Evolutionary conservation across 2,797 vertebrate species (phyloP).

Genomic region (Clarias platycephalus): DNA sequence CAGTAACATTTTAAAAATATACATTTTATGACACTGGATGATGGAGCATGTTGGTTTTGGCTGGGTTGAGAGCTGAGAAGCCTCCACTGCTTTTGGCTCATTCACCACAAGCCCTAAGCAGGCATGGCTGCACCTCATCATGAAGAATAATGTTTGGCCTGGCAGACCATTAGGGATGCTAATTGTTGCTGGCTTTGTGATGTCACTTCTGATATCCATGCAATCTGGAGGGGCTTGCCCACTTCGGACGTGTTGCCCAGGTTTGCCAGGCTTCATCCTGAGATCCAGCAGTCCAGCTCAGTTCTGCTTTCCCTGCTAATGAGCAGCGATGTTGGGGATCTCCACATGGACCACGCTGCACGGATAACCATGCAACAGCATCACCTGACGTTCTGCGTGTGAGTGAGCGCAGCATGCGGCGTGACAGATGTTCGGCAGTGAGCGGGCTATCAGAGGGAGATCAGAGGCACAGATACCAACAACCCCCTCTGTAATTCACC

Average conservation of each 20-base stretch:
- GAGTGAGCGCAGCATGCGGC: conserved; percentile 67
- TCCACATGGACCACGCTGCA: conserved; percentile 55
- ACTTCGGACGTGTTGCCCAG: conserved; percentile 48
- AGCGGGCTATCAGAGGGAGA: conserved; percentile 55
- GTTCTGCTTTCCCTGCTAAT: conserved; percentile 62
- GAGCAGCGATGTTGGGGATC: conserved; percentile 59
- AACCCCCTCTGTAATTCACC: conserved; percentile 60
- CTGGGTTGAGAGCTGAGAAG: conserved; percentile 34
- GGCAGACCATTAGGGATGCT: conserved; percentile 70
- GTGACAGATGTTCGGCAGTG: conserved; percentile 77
- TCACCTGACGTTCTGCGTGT: conserved; percentile 58
- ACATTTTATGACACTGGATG: conserved; percentile 33
- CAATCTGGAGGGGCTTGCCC: conserved; percentile 63
- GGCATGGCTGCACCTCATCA: conserved; percentile 69
- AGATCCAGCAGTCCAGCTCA: conserved; percentile 45
- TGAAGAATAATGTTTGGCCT: conserved; percentile 74
- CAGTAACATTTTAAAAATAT: neutral
- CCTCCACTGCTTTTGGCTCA: conserved; percentile 57
- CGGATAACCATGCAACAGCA: conserved; percentile 54
- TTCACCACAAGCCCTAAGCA: conserved; percentile 62
- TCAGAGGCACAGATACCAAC: conserved; percentile 59
- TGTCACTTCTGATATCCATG: conserved; percentile 67
- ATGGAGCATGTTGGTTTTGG: conserved; percentile 53
- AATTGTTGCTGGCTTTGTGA: conserved; percentile 69
- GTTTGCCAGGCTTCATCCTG: conserved; percentile 51